A percentile compares a stretch with the other conserved stretches of the same genome.
Evolutionary conservation across 2,888 invertebrate species (phyloP).

Genomic region (Scaptodrosophila latifasciaeformis): DNA sequence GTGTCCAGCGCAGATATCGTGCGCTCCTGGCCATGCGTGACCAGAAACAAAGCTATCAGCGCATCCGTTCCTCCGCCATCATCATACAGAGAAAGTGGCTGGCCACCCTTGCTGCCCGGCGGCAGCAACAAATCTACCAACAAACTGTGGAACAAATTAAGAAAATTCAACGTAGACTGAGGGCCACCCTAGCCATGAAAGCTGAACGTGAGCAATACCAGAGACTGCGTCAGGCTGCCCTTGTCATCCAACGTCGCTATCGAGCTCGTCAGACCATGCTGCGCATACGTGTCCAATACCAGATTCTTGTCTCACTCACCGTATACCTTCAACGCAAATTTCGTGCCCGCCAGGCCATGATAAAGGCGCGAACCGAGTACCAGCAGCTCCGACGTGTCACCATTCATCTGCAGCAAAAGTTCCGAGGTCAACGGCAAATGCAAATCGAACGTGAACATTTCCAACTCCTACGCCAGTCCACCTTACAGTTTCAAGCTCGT

Average conservation of each 20-base stretch:
- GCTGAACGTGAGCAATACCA: constrained; percentile 53
- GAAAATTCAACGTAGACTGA: constrained; percentile 74
- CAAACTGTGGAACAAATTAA: constrained; percentile 49
- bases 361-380: constrained; percentile 40
- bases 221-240: constrained; percentile 44
- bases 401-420: constrained; percentile 71
- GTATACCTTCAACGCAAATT: constrained; percentile 68
- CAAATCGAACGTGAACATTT: constrained; percentile 67
- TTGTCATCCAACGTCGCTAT: constrained; percentile 62
- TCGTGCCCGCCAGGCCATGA: constrained; percentile 62
- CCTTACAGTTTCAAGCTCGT: constrained; percentile 64
- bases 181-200: constrained; percentile 67
- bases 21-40: constrained; percentile 31
- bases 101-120: constrained; percentile 61
- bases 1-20: constrained; percentile 62
- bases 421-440: constrained; percentile 74
- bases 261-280: constrained; percentile 55
- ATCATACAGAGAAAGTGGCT: constrained; percentile 67
- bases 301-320: constrained; percentile 56
- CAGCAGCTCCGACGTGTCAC: constrained; percentile 44
- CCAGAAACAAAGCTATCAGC: constrained; percentile 28
- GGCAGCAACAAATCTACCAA: constrained; percentile 16
- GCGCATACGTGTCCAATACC: constrained; percentile 57
- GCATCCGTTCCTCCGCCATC: constrained; percentile 34
- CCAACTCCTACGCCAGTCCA: constrained; percentile 32